Evolutionary conservation across 1,140 invertebrate genomes (phyloP).

Genomic region (Papilio aristodemus): DNA sequence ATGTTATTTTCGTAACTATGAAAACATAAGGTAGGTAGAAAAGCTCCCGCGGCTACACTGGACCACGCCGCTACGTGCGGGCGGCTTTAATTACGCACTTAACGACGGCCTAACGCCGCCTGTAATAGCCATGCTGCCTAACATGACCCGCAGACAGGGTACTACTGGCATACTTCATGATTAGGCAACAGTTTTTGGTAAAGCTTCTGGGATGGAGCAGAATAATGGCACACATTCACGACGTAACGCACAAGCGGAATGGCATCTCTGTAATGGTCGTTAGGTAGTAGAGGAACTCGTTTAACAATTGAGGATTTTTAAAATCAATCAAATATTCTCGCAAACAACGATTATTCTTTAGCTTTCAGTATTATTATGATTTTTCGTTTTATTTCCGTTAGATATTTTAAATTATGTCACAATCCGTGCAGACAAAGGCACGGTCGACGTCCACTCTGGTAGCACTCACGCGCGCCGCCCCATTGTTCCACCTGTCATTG

Average conservation of each 20-base stretch:
- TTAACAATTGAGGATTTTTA: too few species aligned
- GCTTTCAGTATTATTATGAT: too few species aligned
- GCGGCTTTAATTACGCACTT: slow-evolving; percentile 54
- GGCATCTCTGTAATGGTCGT: neutral
- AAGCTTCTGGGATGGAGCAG: slow-evolving; percentile 20
- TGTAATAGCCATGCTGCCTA: slow-evolving; percentile 38
- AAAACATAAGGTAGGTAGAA: slow-evolving; percentile 34
- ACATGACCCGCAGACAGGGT: slow-evolving; percentile 14
- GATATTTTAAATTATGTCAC: too few species aligned
- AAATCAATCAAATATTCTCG: too few species aligned
- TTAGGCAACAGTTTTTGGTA: slow-evolving; percentile 27
- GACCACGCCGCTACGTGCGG: slow-evolving; percentile 40
- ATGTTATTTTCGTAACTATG: slow-evolving; percentile 21
- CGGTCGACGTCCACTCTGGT: too few species aligned
- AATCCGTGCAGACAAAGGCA: too few species aligned
- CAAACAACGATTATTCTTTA: too few species aligned
- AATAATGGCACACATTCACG: slow-evolving; percentile 1
- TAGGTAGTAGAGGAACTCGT: neutral
- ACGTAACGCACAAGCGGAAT: neutral
- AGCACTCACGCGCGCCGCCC: too few species aligned
- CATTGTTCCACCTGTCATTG: too few species aligned
- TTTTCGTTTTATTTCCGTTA: too few species aligned
- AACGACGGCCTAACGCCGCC: slow-evolving; percentile 44
- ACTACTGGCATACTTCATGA: slow-evolving; percentile 28
- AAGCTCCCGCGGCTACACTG: slow-evolving; percentile 13